Base-by-base conservation (phyloP, 2,113 vertebrate species). In the Onychostoma macrolepis region DNA sequence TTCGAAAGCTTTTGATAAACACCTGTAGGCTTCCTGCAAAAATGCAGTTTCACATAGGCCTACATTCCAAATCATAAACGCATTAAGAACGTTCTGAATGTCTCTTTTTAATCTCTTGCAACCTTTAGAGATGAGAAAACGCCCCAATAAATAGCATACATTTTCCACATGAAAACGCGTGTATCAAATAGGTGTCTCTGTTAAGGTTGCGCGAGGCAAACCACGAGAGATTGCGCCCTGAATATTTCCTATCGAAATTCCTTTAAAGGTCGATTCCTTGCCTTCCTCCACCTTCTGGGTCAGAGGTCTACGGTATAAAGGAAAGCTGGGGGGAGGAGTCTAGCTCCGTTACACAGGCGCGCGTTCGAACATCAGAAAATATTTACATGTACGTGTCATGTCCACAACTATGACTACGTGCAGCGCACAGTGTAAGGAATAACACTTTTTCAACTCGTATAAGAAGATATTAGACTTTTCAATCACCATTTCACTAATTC, bases 291-390 rank as follows among this genome's bases (percentile, higher is more conserved):
- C 72, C 41, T 45, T 5, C 21, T 69, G 45, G 45, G 76, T 53
- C 45, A 78, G 76, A 33, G 75, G 75, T 50, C 75, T 48, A 13
- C n/a, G 21, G n/a, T 71, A 71, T 48, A 13, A 28, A 77, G 74
- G 3, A 43, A 69, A 48, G 38, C 38, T 12, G 28, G 24, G 21
- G 45, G 78, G 69, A 19, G 83, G 48, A 58, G 69, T 80, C 30
- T 41, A n/a, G 6, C 30, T 26, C 33, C 69, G 45, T 2, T 41
- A 38, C 82, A 26, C 83, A 36, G 30, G 69, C 83, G 83, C 69
- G 83, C 48, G 19, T 84, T 74, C 67, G 24, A 58, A 84, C 69
- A 41, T 58, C 8, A 75, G 6, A n/a, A 41, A 61, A 61, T 80
- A 61, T 61, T 63, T 53, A 30, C 17, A 50, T 45, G 81, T 36